These are phyloP conservation scores for Camelus bactrianus DNA, from an alignment of 2,113 vertebrate species.

Conservation along the genomic window DNA sequence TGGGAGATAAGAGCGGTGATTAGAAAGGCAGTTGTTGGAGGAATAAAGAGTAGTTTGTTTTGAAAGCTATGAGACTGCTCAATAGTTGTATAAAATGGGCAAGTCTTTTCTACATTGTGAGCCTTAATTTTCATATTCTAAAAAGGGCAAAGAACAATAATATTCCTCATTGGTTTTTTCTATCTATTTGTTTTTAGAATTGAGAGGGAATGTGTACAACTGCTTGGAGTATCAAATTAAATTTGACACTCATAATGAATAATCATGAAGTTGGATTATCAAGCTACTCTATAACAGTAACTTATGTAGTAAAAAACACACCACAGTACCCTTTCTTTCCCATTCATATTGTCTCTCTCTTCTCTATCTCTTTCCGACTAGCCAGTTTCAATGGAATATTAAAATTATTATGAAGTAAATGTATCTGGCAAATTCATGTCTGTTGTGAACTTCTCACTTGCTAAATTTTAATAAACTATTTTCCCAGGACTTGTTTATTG, in stretches of 20 bases:
- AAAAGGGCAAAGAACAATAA: background rate
- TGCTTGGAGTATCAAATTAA: background rate
- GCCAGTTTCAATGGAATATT: background rate
- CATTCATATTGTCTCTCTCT: background rate
- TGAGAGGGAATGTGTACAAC: background rate
- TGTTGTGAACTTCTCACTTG: background rate
- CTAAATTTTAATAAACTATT: background rate
- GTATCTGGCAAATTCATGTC: background rate
- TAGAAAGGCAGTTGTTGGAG: background rate
- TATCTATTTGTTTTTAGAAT: background rate
- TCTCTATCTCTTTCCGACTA: background rate
- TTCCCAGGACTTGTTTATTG: background rate
- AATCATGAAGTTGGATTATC: background rate
- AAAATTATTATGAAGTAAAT: background rate
- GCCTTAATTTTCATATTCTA: background rate
- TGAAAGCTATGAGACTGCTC: background rate
- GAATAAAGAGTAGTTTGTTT: background rate
- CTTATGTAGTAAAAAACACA: background rate
- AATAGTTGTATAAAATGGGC: background rate
- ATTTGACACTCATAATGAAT: background rate
- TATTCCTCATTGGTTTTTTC: background rate
- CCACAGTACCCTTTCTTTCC: background rate
- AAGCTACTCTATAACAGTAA: background rate
- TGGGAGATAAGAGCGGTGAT: background rate
- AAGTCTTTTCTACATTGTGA: background rate